phyloP scores from a whole-genome alignment of 1,140 invertebrate genomes.

The Hetaerina americana region DNA sequence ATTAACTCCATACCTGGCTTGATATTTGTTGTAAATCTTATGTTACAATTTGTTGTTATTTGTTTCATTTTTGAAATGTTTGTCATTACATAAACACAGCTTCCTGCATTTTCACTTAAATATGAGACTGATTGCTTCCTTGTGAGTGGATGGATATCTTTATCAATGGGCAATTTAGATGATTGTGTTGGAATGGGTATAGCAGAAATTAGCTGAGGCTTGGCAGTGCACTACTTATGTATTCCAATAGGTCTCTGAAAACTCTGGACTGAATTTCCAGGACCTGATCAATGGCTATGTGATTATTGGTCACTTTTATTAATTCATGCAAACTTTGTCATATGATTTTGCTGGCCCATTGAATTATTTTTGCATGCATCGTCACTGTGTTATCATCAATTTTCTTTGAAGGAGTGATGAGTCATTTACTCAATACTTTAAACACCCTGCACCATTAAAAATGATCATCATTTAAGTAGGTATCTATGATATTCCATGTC shows the following conservation, averaged over 20 bases:
- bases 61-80: not conserved
- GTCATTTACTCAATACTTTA: too few species aligned
- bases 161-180: not conserved
- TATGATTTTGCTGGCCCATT: too few species aligned
- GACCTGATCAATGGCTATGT: not conserved
- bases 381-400: too few species aligned
- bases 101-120: not conserved
- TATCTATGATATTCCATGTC: too few species aligned
- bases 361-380: too few species aligned
- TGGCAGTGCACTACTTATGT: not conserved
- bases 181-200: not conserved
- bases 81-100: not conserved
- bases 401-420: too few species aligned
- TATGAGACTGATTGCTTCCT: not conserved
- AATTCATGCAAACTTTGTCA: not conserved
- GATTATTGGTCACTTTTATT: not conserved
- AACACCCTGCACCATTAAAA: too few species aligned
- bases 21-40: not conserved
- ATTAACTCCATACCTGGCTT: not conserved
- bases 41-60: not conserved
- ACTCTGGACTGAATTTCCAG: not conserved
- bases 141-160: not conserved
- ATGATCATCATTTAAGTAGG: too few species aligned
- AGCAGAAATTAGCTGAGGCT: not conserved
- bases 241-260: not conserved